phyloP scores from a whole-genome alignment of 2,888 invertebrate species.

The Cephus spinipes region DNA sequence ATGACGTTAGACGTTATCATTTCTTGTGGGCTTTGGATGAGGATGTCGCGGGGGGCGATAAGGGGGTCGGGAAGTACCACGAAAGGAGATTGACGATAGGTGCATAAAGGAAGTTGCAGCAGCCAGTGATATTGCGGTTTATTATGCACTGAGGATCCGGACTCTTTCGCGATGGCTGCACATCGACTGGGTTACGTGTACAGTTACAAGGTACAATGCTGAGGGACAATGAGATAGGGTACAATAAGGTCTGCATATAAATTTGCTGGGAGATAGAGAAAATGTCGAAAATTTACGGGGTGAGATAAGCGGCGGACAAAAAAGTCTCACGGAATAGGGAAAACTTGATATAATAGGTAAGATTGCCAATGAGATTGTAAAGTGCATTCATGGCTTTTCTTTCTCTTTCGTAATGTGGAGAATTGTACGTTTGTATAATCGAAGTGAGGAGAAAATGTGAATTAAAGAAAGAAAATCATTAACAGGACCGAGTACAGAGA shows the following conservation, averaged over 20 bases:
- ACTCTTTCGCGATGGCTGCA: not conserved
- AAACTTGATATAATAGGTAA: not conserved
- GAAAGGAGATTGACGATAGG: not conserved
- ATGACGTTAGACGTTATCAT: not conserved
- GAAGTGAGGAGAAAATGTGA: not conserved
- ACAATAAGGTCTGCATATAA: not conserved
- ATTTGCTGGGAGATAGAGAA: not conserved
- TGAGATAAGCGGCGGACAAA: not conserved
- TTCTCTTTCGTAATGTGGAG: not conserved
- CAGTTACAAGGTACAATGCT: not conserved
- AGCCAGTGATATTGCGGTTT: not conserved
- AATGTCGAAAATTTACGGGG: not conserved
- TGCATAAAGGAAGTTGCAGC: not conserved
- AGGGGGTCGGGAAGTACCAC: not conserved
- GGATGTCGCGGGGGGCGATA: not conserved
- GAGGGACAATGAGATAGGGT: not conserved
- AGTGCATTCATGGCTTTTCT: not conserved
- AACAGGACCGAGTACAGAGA: too few relatives aligned
- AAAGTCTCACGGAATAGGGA: not conserved
- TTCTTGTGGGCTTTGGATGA: not conserved
- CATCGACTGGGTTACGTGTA: not conserved
- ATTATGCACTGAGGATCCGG: not conserved
- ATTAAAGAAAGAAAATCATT: not conserved
- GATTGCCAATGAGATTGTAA: not conserved
- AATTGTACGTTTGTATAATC: not conserved